A percentile compares a stretch with the other conserved stretches of the same genome.
Evolutionary conservation across 1,140 invertebrate genomes (phyloP).

Genomic region (Eupristina koningsbergeri): DNA sequence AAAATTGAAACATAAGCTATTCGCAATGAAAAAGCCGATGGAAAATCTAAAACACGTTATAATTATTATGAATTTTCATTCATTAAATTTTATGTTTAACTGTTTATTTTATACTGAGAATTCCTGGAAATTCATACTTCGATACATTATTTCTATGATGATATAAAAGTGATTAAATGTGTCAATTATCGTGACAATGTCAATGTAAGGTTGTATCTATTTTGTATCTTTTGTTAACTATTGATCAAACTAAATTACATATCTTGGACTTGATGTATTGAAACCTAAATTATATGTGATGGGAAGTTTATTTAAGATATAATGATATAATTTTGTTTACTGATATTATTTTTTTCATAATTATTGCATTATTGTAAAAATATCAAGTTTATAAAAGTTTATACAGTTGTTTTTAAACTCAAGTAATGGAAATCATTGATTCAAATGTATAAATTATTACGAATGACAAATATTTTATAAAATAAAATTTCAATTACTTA

Average conservation of each 20-base stretch:
- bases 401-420: too few relatives aligned
- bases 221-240: not conserved
- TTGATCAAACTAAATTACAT: not conserved
- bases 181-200: not conserved
- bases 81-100: too few relatives aligned
- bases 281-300: not conserved
- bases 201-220: not conserved
- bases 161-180: too few relatives aligned
- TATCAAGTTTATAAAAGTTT: too few relatives aligned
- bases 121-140: not conserved
- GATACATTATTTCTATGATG: too few relatives aligned
- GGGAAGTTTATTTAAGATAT: not conserved
- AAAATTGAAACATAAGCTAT: conserved; percentile 46
- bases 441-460: too few relatives aligned
- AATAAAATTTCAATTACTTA: too few relatives aligned
- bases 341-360: not conserved
- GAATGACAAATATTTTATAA: too few relatives aligned
- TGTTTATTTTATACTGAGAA: not conserved
- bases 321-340: not conserved
- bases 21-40: conserved; percentile 30
- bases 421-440: too few relatives aligned
- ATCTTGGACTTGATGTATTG: not conserved
- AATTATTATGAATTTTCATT: too few relatives aligned
- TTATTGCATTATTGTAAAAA: not conserved
- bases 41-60: conserved; percentile 29